These are phyloP conservation scores for Notarius quadriscutis DNA, from an alignment of 2,113 vertebrate genomes.

Conservation along the genomic window DNA sequence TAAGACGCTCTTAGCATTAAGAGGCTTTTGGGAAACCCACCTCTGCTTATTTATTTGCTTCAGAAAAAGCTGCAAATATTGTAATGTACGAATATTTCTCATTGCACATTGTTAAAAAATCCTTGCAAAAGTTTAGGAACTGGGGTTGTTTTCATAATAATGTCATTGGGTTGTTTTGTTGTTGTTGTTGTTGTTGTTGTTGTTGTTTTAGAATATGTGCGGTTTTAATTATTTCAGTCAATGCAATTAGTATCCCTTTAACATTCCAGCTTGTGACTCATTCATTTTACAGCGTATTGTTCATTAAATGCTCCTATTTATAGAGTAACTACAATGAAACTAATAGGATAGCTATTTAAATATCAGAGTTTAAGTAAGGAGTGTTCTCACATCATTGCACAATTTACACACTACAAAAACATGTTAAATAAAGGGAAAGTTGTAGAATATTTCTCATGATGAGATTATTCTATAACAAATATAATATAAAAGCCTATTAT, in stretches of 20 bases:
- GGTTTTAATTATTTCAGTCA: background rate
- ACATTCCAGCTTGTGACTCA: background rate
- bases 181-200: too few species aligned
- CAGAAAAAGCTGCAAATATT: background rate
- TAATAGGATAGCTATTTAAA: too few species aligned
- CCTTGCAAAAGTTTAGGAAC: background rate
- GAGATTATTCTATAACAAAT: background rate
- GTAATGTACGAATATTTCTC: background rate
- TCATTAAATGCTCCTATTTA: background rate
- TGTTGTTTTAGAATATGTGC: background rate
- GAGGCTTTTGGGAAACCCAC: background rate
- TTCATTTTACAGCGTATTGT: too few species aligned
- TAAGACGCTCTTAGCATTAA: too few species aligned
- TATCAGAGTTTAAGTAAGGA: too few species aligned
- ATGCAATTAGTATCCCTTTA: background rate
- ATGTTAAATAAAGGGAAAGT: background rate
- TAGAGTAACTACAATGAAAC: background rate
- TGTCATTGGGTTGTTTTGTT: background rate
- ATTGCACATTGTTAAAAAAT: background rate
- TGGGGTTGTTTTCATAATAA: background rate
- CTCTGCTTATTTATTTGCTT: constrained; percentile 31
- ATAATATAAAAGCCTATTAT: background rate
- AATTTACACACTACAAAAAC: background rate
- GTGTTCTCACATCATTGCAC: background rate
- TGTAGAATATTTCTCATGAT: background rate